phyloP scores from a whole-genome alignment of 2,113 vertebrate species.

The Galemys pyrenaicus region DNA sequence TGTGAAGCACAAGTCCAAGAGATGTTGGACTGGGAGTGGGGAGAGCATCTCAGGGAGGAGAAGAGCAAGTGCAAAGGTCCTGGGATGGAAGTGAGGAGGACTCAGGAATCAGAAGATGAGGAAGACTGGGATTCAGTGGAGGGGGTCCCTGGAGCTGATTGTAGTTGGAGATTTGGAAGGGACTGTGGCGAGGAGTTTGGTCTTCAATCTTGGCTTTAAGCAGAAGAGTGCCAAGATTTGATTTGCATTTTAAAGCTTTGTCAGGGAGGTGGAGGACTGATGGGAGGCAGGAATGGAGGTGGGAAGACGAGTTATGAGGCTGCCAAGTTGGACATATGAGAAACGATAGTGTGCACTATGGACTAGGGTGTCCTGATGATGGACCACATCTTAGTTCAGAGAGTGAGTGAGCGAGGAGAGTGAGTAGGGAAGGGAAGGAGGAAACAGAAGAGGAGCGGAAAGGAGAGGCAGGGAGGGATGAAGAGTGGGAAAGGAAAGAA shows the following conservation, averaged over 20 bases:
- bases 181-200: not conserved
- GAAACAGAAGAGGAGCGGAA: too few relatives aligned
- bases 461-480: not conserved
- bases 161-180: not conserved
- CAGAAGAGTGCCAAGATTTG: not conserved
- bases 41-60: not conserved
- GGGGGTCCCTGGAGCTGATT: too few relatives aligned
- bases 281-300: not conserved
- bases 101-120: not conserved
- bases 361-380: not conserved
- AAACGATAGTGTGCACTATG: not conserved
- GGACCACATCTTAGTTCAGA: not conserved
- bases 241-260: not conserved
- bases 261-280: not conserved
- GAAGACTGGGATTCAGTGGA: too few relatives aligned
- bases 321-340: not conserved
- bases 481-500: not conserved
- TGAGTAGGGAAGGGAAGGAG: too few relatives aligned
- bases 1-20: not conserved
- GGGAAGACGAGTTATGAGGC: not conserved
- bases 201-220: not conserved
- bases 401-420: too few relatives aligned
- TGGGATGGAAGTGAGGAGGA: not conserved
- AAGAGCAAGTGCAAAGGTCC: not conserved
- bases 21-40: not conserved